Percentiles rank a stretch among this genome's conserved stretches.
These are phyloP conservation scores for Nomada lathburiana DNA, from an alignment of 2,888 invertebrate species.

Conservation along the genomic window DNA sequence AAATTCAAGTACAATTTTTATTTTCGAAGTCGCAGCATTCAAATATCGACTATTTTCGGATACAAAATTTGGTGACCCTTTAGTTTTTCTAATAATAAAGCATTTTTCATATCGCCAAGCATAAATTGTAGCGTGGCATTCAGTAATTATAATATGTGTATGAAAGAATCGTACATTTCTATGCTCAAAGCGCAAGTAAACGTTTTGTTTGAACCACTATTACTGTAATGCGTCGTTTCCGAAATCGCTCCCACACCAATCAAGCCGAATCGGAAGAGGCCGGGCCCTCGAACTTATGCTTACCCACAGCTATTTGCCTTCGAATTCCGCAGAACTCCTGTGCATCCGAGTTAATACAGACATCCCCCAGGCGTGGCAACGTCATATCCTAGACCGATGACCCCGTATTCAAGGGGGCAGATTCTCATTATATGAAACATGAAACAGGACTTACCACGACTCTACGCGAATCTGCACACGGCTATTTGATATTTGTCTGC, in stretches of 20 bases:
- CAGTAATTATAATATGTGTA: too few species aligned
- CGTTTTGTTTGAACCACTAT: background rate
- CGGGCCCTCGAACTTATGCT: constrained; percentile 14
- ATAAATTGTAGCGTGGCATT: too few species aligned
- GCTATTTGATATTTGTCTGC: background rate
- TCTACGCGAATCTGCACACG: background rate
- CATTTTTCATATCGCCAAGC: too few species aligned
- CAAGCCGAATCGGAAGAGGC: constrained; percentile 28
- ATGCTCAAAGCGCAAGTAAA: too few species aligned
- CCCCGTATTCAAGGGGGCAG: background rate
- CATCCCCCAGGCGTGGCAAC: constrained; percentile 32
- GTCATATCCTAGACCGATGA: constrained; percentile 35
- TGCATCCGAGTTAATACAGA: constrained; percentile 38
- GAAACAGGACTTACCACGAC: background rate
- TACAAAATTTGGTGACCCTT: too few species aligned
- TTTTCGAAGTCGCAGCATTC: too few species aligned
- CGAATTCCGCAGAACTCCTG: constrained; percentile 31
- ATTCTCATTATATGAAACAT: background rate
- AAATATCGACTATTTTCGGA: too few species aligned
- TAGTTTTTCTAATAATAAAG: too few species aligned
- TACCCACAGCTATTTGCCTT: constrained; percentile 44
- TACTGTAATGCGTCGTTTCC: background rate
- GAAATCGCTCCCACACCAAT: background rate
- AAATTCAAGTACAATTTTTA: too few species aligned
- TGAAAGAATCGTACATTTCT: too few species aligned